phyloP scores from a whole-genome alignment of 2,113 vertebrate species.

The Pipa parva region DNA sequence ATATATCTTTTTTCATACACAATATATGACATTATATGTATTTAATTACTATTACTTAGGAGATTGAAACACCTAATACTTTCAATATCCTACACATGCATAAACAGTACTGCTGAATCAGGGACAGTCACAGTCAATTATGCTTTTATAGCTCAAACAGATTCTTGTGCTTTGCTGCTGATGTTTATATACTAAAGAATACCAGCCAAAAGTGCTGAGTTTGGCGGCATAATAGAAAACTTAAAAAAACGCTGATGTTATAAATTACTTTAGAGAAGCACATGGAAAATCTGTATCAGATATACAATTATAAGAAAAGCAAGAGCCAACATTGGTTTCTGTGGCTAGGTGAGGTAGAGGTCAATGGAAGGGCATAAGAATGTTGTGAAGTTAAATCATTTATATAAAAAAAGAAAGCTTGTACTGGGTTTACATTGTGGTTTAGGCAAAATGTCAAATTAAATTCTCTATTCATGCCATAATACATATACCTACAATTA shows the following conservation, averaged over 20 bases:
- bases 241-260: neutral
- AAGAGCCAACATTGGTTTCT: slow-evolving; percentile 1
- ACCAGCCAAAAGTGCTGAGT: slow-evolving; percentile 5
- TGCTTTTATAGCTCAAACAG: slow-evolving; percentile 7
- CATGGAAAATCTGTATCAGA: slow-evolving; percentile 13
- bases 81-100: too few relatives aligned
- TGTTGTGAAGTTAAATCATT: neutral
- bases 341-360: neutral
- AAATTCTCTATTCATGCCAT: too few relatives aligned
- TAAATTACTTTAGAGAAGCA: slow-evolving; percentile 4
- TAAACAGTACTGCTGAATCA: slow-evolving; percentile 1
- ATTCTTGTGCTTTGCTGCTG: slow-evolving; percentile 9
- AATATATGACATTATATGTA: too few relatives aligned
- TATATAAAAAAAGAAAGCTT: neutral
- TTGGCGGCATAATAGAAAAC: slow-evolving; percentile 11
- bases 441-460: neutral
- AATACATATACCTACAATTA: neutral
- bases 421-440: neutral
- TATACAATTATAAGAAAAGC: neutral
- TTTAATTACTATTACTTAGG: too few relatives aligned
- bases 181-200: slow-evolving; percentile 11
- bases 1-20: too few relatives aligned
- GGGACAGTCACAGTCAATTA: slow-evolving; percentile 10
- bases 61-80: too few relatives aligned
- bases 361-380: neutral